Evolutionary conservation across 2,113 vertebrate genomes (phyloP).

Genomic region (Hiodon tergisus): DNA sequence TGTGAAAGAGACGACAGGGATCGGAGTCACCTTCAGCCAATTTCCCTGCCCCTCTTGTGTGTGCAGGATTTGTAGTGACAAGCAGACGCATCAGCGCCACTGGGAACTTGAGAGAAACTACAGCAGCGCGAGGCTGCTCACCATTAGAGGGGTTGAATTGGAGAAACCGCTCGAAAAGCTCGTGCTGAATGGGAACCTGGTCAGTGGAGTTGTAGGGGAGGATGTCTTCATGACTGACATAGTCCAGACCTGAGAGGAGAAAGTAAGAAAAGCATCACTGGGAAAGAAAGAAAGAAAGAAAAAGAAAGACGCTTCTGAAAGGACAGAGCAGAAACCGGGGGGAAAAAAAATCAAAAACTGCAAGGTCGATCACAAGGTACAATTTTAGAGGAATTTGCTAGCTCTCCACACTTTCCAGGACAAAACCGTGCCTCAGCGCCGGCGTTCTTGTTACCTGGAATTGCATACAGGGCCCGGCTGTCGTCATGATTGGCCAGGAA

Average conservation of each 20-base stretch:
- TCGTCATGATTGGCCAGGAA: slow-evolving; percentile 96
- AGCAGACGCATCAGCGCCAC: too few relatives aligned
- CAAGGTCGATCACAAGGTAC: too few relatives aligned
- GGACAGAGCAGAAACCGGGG: too few relatives aligned
- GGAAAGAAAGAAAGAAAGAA: background rate
- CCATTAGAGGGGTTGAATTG: slow-evolving; percentile 86
- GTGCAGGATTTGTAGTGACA: too few relatives aligned
- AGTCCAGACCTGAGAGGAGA: slow-evolving; percentile 78
- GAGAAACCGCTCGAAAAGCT: slow-evolving; percentile 95
- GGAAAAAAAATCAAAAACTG: too few relatives aligned
- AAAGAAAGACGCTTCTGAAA: background rate
- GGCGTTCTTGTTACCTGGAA: slow-evolving; percentile 71
- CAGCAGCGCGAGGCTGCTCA: slow-evolving; percentile 43
- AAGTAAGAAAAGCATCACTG: too few relatives aligned
- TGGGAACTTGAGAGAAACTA: background rate
- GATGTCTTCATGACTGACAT: slow-evolving; percentile 96
- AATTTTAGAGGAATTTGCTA: too few relatives aligned
- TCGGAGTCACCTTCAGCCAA: too few relatives aligned
- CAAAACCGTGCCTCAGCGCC: too few relatives aligned
- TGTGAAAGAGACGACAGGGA: too few relatives aligned
- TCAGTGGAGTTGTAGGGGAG: slow-evolving; percentile 91
- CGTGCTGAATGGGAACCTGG: slow-evolving; percentile 92
- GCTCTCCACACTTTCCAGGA: too few relatives aligned
- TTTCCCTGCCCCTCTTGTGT: too few relatives aligned
- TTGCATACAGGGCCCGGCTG: slow-evolving; percentile 93